Evolutionary conservation across 2,113 vertebrate species (phyloP), one percentile per base, ranked within the genome.

Genomic region (Dipodomys spectabilis): DNA sequence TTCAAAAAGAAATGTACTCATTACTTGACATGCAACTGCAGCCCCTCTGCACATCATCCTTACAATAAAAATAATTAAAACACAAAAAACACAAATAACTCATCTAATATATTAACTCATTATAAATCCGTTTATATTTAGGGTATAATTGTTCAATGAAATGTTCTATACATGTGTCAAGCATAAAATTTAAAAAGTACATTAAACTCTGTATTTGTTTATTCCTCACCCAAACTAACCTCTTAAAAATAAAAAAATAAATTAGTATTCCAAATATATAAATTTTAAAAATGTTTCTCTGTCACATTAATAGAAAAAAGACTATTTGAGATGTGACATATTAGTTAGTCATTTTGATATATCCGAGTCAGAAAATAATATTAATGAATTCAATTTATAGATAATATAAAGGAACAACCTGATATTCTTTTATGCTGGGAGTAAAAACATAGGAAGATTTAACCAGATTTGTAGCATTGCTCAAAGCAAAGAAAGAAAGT

Each of bases 221-320:
- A 62, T 80, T 85, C 84, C n/a, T 72, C 13, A 73, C 18, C 45
- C 85, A 94, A 96, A 74, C 62, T 67, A 86, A 88, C 32, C 28
- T 96, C 62, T 86, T 93, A 90, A 71, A 94, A 88, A 69, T 30
- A 27, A 3, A 28, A 67, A 27, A 67, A 22, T 27, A 9, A 71
- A 35, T 45, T 73, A 28, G 69, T 79, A 30, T 77, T 79, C 27
- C 77, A 92, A 75, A 72, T 81, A 90, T 20, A 35, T 82, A 15
- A 45, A 64, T 77, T 88, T 94, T 53, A 9, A 78, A 94, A 95
- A 75, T 73, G 7, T 10, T 85, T 95, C 18, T 92, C 65, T 74
- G 19, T 39, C 64, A 87, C 20, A 62, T 86, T 93, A 75, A 71
- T 78, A 80, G 64, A 84, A 84, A 71, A 86, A 62, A 79, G 78